Base-by-base conservation (phyloP, 37 sponge, comb jelly and placozoan species). In the Amphimedon queenslandica region DNA sequence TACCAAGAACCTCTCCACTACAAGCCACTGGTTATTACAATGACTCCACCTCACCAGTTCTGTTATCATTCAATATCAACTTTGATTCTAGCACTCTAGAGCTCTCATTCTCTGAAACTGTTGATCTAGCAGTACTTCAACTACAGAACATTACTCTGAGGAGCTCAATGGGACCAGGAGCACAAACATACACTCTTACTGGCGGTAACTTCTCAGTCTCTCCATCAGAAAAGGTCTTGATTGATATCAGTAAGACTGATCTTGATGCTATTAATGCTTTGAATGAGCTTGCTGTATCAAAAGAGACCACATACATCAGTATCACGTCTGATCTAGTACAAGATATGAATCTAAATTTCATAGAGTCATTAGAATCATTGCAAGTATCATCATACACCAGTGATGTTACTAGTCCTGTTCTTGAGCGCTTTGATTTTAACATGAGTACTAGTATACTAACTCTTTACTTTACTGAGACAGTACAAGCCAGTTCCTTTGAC, bases 401-500 rank as follows among this genome's bases (percentile, higher is more conserved):
- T 32, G 96, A 95, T 63, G 72, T 34, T 41, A 81, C 92, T 20
- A 38, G 71, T 3, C 96, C 96, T 2, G 21, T 21, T 0, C 77
- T 95, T 30, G 80, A 69, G 18, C 11, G 34, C 37, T 95, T 87
- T 78, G 78, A 81, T 33, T 75, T 95, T 20, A 80, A 95, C 64
- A 76, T 95, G 76, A 64, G 88, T 37, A 29, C 39, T 2, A 92
- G 85, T 21, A 21, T 85, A 20, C 36, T 94, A 16, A 65, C 66
- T 37, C 67, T 95, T 32, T 73, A 63, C 67, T 95, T 95, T 77
- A 84, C 81, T 40, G 96, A 95, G 55, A 88, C 89, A 38, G 79
- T 95, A 23, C 35, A 74, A 64, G 80, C 78, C 4, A 39, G 64
- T 55, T 82, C 83, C 40, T 69, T 95, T 27, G 31, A 66, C 27